Percentiles rank a stretch among this genome's conserved stretches.
These are phyloP conservation scores for Tuberolachnus salignus DNA, from an alignment of 2,888 invertebrate genomes.

Conservation along the genomic window DNA sequence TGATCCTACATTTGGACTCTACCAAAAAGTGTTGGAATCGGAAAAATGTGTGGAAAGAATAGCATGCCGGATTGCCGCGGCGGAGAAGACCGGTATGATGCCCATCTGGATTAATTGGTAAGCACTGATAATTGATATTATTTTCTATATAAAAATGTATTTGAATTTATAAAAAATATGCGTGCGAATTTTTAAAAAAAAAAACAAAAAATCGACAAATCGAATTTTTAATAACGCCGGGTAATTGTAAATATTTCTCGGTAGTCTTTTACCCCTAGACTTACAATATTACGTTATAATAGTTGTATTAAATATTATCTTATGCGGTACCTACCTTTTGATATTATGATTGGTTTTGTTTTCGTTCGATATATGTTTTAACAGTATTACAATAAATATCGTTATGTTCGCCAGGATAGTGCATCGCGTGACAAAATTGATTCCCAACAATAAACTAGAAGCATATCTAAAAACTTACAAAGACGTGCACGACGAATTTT, in stretches of 20 bases:
- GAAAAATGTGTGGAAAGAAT: constrained; percentile 58
- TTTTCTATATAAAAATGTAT: too few species aligned
- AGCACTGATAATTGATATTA: neutral
- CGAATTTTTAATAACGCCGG: too few species aligned
- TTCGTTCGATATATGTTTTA: too few species aligned
- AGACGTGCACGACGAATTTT: neutral
- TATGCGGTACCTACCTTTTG: too few species aligned
- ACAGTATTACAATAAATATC: neutral
- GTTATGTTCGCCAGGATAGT: neutral
- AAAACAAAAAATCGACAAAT: too few species aligned
- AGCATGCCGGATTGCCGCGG: constrained; percentile 59
- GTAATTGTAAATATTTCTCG: too few species aligned
- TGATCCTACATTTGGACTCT: neutral
- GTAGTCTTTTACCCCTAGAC: too few species aligned
- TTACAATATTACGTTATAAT: too few species aligned
- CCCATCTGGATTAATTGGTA: constrained; percentile 56
- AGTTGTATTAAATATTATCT: too few species aligned
- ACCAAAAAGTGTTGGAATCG: constrained; percentile 46
- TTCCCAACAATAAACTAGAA: constrained; percentile 24
- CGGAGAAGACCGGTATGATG: constrained; percentile 53
- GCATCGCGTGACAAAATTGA: neutral
- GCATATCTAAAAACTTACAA: constrained; percentile 14
- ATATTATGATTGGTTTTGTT: too few species aligned
- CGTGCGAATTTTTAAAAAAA: too few species aligned
- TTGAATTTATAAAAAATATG: too few species aligned